These are phyloP conservation scores for Centropus unirufus DNA, from an alignment of 2,113 vertebrate species.

Conservation along the genomic window DNA sequence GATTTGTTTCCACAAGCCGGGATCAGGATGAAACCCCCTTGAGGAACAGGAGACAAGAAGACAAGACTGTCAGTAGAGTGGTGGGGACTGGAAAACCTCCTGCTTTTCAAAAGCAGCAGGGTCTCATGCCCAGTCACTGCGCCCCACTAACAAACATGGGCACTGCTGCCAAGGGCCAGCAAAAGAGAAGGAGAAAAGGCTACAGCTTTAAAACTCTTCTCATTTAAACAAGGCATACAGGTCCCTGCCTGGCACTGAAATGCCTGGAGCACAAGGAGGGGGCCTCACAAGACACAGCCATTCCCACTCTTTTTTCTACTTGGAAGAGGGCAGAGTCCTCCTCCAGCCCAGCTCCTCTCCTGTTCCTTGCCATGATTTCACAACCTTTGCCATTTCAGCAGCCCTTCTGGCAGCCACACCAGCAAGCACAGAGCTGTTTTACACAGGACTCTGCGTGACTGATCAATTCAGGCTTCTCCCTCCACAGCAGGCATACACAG, in stretches of 20 bases:
- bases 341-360: not conserved
- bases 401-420: not conserved
- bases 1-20: not conserved
- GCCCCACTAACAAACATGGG: not conserved
- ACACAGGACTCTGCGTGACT: not conserved
- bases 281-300: not conserved
- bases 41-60: not conserved
- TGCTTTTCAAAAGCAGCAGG: not conserved
- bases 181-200: not conserved
- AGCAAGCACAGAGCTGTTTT: not conserved
- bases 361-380: not conserved
- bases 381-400: not conserved
- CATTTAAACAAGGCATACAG: not conserved
- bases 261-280: not conserved
- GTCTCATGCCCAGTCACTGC: no score
- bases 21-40: not conserved
- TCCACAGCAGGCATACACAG: not conserved
- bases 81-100: not conserved
- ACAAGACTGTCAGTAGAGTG: not conserved
- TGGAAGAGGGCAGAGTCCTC: not conserved
- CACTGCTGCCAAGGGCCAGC: not conserved
- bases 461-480: not conserved
- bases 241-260: not conserved
- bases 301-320: accelerated
- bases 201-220: not conserved